Evolutionary conservation across 2,888 invertebrate genomes (phyloP), one percentile per base, ranked within the genome.

Genomic region (Drosophila monieri): DNA sequence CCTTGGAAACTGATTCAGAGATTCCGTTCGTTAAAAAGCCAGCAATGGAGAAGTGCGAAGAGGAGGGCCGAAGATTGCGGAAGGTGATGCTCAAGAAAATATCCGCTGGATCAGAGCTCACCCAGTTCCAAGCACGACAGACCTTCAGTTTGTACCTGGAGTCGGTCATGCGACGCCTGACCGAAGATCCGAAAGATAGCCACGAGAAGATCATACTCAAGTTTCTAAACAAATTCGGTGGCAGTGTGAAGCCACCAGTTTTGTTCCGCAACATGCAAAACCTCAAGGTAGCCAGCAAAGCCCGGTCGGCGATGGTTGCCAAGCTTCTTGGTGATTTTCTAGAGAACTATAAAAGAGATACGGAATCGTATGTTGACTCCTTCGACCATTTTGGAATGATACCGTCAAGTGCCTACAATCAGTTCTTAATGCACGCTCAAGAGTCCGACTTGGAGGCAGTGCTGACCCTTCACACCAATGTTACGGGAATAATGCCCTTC

Each of bases 271-370:
- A 94, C 59, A 81, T 88, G 2, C 86, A 89, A 49, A 89, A 79
- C 47, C 93, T 93, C 62, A 95, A 95, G 91, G 93, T 96, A 89
- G 93, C 94, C 80, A 95, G 94, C 89, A 97, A 97, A 91, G 97
- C 97, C 91, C 93, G 95, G 23, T 95, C 96, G 66, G 97, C 97
- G 1, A 94, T 97, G 79, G 95, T 96, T 53, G 96, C 97, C 1
- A 97, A 96, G 91, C 95, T 96, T 80, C 92, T 90, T 53, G 95
- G 95, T 88, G 97, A 97, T 91, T 97, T 96, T 91, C 93, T 97
- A 53, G 95, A 96, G 92, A 93, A 95, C 85, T 97, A 97, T 92
- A 96, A 95, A 89, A 93, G 95, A 57, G 97, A 97, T 91, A 97
- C 97, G 0, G 96, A 97, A 80, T 92, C 95, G 25, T 95, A 95